Evolutionary conservation across 2,113 vertebrate genomes (phyloP), one percentile per base, ranked within the genome.

Genomic region (Hippocampus zosterae): DNA sequence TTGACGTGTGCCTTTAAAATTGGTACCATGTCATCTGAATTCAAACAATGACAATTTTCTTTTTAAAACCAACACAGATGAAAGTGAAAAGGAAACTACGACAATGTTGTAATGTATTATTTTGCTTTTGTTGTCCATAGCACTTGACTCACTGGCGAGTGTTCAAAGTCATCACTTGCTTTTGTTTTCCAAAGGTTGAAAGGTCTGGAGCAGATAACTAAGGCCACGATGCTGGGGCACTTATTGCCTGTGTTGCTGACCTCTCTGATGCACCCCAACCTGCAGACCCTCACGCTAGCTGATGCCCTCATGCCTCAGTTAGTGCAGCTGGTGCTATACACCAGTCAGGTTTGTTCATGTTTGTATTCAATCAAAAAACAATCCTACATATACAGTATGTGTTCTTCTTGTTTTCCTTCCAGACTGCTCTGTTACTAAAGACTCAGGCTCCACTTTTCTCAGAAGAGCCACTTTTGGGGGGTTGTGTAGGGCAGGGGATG

Each of bases 241-340:
- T 91, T 99, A 80, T 92, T 99, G 65, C 97, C 97, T 0, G 96
- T 99, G 67, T 87, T 98, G 15, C 91, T 99, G 81, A 98, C 96
- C 0, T 96, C 97, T 60, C 87, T 99, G 89, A 99, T 99, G 97
- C 97, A 99, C 81, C 95, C 96, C 8, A 98, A 98, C 81, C 90
- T 99, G 64, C 96, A 99, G 82, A 98, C 96, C 5, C 88, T 98
- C 52, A 96, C 89, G 13, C 94, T 99, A 69, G 97, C 96, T 9
- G 97, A 99, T 33, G 95, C 96, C 12, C 92, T 99, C 80, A 98
- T 98, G 97, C 96, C 97, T 65, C 97, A 98, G 88, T 90, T 99
- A 52, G 96, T 99, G 37, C 97, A 99, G 84, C 91, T 99, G 65
- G 97, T 98, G 3, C 95, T 99, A 56, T 99, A 99, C 68, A 99